Percentiles rank a stretch among this genome's conserved stretches.
Evolutionary conservation across 53 echinoderm and acorn worm species (phyloP).

Genomic region (Zoroaster sp.): DNA sequence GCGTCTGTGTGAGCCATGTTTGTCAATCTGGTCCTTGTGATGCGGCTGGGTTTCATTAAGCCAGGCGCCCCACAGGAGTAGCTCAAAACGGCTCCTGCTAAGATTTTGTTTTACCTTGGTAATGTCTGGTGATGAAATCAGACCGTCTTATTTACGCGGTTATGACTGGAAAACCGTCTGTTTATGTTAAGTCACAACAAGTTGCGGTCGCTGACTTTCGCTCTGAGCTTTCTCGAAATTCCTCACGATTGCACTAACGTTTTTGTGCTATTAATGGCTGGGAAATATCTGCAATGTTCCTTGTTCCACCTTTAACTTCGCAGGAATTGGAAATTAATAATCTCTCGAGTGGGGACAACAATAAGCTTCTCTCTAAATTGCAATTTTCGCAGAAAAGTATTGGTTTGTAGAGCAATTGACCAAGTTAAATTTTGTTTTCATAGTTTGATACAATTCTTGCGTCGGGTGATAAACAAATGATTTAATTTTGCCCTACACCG

Average conservation of each 20-base stretch:
- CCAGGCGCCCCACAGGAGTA: slow-evolving; percentile 13
- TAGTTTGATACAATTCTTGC: no score
- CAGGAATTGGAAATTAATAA: no score
- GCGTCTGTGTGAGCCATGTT: slow-evolving; percentile 20
- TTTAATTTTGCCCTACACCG: no score
- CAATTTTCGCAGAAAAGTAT: no score
- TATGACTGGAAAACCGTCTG: background rate
- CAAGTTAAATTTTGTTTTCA: no score
- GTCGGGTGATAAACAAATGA: no score
- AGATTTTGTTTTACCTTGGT: background rate
- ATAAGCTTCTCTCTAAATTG: no score
- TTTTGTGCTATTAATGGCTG: no score
- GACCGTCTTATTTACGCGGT: background rate
- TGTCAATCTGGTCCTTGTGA: slow-evolving; percentile 2
- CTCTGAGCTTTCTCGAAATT: background rate
- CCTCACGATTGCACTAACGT: background rate
- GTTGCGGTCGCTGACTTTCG: background rate
- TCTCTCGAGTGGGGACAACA: no score
- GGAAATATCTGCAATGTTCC: no score
- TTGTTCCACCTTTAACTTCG: no score
- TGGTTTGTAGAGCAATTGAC: no score
- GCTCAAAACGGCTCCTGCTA: background rate
- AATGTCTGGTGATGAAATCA: slow-evolving; percentile 42
- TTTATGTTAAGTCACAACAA: background rate
- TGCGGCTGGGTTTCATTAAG: slow-evolving; percentile 27